Evolutionary conservation across 2,113 vertebrate species (phyloP), one percentile per base, ranked within the genome.

Genomic region (Pelmatolapia mariae): DNA sequence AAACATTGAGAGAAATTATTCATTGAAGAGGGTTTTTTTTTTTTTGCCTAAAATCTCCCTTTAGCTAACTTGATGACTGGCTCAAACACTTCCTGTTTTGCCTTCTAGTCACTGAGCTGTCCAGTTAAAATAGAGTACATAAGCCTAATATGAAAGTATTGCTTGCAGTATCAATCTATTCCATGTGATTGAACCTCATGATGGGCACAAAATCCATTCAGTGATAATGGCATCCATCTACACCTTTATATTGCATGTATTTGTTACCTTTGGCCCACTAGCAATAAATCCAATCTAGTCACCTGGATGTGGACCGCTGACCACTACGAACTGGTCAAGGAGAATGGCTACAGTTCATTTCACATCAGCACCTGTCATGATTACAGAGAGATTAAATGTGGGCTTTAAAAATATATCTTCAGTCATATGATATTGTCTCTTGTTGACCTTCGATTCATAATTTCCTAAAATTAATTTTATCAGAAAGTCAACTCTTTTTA

Each of bases 211-310:
- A 96, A 95, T 95, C 92, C 91, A 95, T 95, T 90, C 93, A 88
- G 91, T 87, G 92, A 95, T 95, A 95, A 96, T 93, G 94, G 92
- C 93, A 91, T 94, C 94, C 56, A 94, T 93, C 95, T 95, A 93
- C 86, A 82, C 92, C 88, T 89, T 94, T 95, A 94, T 94, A 94
- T 91, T 91, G 87, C 95, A 95, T 96, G 95, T 96, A 94, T 96
- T 95, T 96, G 95, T 96, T 96, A 96, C 96, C 96, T 96, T 96
- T 96, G 94, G 92, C 94, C 95, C 93, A 94, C 91, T 93, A 93
- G 95, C 95, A 95, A 96, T 96, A 96, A 96, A 96, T 96, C 94
- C 94, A 95, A 94, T 96, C 95, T 96, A 93, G 96, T 96, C 94
- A 93, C 61, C 89, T 92, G 92, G 95, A 94, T 92, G 93, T 95